A percentile compares a stretch with the other conserved stretches of the same genome.
These are phyloP conservation scores for Brenthis daphne DNA, from an alignment of 2,888 invertebrate genomes.

Conservation along the genomic window DNA sequence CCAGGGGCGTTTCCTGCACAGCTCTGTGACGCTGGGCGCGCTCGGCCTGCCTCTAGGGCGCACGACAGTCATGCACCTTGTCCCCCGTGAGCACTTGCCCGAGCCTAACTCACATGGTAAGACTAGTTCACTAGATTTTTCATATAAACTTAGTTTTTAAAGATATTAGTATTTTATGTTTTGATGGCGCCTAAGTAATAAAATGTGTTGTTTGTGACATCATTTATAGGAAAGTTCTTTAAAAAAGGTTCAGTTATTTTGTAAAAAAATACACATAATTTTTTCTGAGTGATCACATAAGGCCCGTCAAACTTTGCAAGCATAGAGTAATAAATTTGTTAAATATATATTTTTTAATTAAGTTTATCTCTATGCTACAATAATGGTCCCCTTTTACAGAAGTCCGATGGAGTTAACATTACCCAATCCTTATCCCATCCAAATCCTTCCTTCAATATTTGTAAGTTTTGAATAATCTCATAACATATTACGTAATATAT, in stretches of 20 bases:
- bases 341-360: not conserved
- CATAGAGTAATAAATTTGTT: no score
- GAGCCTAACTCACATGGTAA: slow-evolving; percentile 98
- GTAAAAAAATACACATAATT: no score
- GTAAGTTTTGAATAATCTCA: slow-evolving; percentile 41
- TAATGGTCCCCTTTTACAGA: slow-evolving; percentile 56
- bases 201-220: no score
- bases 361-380: not conserved
- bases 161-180: not conserved
- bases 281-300: no score
- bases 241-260: no score
- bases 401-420: slow-evolving; percentile 71
- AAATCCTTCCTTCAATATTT: slow-evolving; percentile 46
- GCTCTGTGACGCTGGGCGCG: slow-evolving; percentile 98
- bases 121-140: slow-evolving; percentile 2
- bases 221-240: no score
- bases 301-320: no score
- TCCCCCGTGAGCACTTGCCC: slow-evolving; percentile 99
- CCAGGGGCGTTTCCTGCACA: slow-evolving; percentile 99
- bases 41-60: slow-evolving; percentile 98
- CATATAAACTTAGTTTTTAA: not conserved
- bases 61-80: slow-evolving; percentile 99
- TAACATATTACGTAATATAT: no score
- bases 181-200: no score
- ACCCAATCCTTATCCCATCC: slow-evolving; percentile 50